Evolutionary conservation across 2,113 vertebrate genomes (phyloP), one percentile per base, ranked within the genome.

Genomic region (Gavialis gangeticus): DNA sequence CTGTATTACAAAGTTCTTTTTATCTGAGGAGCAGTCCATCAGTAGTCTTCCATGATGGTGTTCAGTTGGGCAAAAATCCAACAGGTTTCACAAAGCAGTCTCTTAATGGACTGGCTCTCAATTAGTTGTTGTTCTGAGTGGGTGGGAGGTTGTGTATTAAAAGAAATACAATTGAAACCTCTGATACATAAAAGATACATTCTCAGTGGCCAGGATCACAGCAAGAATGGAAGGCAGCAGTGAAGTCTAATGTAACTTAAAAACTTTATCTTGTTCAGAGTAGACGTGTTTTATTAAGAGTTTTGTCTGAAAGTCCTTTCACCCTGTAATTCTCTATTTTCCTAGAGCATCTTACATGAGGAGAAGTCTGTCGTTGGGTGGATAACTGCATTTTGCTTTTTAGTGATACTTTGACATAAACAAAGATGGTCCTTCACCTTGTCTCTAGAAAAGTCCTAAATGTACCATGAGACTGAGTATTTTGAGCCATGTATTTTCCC

Each of bases 1-100:
- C 0, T 12, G 0, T 66, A 58, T 34, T 0, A 0, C 34, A 76
- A 73, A 46, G 46, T 46, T 46, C 9, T 46, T 46, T 46, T 46
- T 46, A 46, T 46, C 46, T 2, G 46, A 46, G 46, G 46, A 46
- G 8, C 46, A 46, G 46, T 46, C 46, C 46, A 46, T 46, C 46
- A 46, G 46, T 46, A 46, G 46, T 46, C 46, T 46, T 46, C 46
- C 46, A 46, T 46, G 46, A 46, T 46, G 46, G 46, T 9, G 46
- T 46, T 46, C 6, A 46, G 9, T 46, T 46, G 46, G 34, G 69
- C 5, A 71, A 71, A 69, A 71, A 71, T 71, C 30, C 34, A 24
- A 30, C 21, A 22, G 1, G 34, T 30, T 12, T 71, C 21, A 71
- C 30, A 10, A 18, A 37, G 21, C 37, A 22, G 11, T 71, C 69